Base-by-base conservation (phyloP, 64 coral and sea anemone species). In the Stichodactyla mertensii region DNA sequence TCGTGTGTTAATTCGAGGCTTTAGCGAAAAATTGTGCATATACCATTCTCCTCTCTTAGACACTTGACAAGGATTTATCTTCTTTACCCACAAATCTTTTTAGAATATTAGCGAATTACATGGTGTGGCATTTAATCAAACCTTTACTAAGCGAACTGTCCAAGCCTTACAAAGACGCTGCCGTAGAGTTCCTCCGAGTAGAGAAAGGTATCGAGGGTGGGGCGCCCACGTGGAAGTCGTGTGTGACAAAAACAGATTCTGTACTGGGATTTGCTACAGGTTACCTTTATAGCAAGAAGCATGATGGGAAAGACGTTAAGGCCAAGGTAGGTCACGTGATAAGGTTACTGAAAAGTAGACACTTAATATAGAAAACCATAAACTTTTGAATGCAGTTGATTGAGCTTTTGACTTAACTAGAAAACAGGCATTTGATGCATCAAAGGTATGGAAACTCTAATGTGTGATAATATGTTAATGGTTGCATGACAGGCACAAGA, bases 111-210 rank as follows among this genome's bases (percentile, higher is more conserved):
- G 97, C 97, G 31, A 95, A 99, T 52, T 99, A 99, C 88, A 99
- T 99, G 97, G 97, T 99, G 20, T 99, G 97, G 97, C 97, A 99
- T 83, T 78, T 99, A 52, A 99, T 99, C 55, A 99, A 95, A 62
- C 97, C 97, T 6, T 85, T 99, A 84, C 82, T 90, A 4, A 89
- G 64, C 19, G 89, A 94, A 51, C 84, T 99, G 51, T 91, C 97
- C 86, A 94, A 92, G 77, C 93, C 97, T 64, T 99, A 90, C 51
- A 87, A 92, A 78, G 93, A 92, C 15, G 97, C 92, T 10, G 74
- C 79, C 20, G 55, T 95, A 57, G 93, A 94, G 26, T 85, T 99
- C 55, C 26, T 95, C 19, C 87, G 86, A 61, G 87, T 87, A 14
- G 93, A 99, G 56, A 90, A 92, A 71, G 97, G 97, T 0, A 88